Evolutionary conservation across 1,140 invertebrate genomes (phyloP), one percentile per base, ranked within the genome.

Genomic region (Monomorium pharaonis): DNA sequence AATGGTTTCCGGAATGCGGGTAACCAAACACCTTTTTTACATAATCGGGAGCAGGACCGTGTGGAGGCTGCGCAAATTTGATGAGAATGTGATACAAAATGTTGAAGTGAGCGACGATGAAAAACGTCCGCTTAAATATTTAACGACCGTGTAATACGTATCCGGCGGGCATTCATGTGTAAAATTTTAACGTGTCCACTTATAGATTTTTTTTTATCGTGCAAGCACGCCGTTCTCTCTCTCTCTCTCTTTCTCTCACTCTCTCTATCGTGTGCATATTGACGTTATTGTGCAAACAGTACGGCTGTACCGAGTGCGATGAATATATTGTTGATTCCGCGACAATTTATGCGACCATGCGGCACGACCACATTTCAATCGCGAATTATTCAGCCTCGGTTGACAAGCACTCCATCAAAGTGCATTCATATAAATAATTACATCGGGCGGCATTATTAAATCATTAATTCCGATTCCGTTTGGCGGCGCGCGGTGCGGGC

Each of bases 391-490:
- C 91, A 92, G 88, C 86, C 77, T 80, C 88, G 86, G 76, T 88
- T 92, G 89, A 89, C 88, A 89, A 92, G 90, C 89, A 89, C 89
- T 87, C 90, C 91, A 93, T 93, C 89, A 92, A 91, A 89, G 86
- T 91, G 86, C 86, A 92, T 93, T 93, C 90, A 92, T 89, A 92
- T 92, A 92, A 93, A 93, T 92, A 93, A 93, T 93, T 93, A 91
- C 90, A 92, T 90, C 89, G 76, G 89, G 47, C 83, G 89, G 83
- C 85, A 92, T 93, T 93, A 92, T 92, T 93, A 91, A 92, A 89
- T 91, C 88, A 92, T 90, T 91, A 91, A 91, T 90, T 90, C 85
- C 88, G 81, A 90, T 90, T 90, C 89, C 83, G 81, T 90, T 76
- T 77, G 69, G 51, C 78, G n/a, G n/a, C n/a, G n/a, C n/a, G 51